Conservation (phyloP, 2,797 vertebrate genomes). For the Enteromius treurensis region DNA sequence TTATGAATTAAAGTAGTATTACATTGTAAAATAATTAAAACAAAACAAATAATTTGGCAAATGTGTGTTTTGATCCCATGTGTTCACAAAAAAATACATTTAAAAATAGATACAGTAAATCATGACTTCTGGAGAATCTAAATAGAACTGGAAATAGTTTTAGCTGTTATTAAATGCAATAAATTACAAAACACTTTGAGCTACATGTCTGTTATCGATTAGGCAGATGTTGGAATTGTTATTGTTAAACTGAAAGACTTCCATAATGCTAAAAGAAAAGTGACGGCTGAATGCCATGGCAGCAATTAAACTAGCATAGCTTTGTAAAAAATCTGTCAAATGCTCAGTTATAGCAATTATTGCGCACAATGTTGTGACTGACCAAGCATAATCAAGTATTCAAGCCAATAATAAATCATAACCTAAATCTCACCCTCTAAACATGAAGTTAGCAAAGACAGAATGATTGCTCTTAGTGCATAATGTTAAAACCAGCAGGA, state of each 20-base stretch:
- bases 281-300: background rate
- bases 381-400: background rate
- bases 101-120: too few species aligned
- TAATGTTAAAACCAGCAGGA: slow-evolving; percentile 5
- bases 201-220: background rate
- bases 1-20: background rate
- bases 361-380: background rate
- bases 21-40: background rate
- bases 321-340: background rate
- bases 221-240: background rate
- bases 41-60: background rate
- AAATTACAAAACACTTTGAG: background rate
- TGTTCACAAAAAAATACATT: background rate
- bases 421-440: background rate
- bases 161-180: background rate
- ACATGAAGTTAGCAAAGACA: background rate
- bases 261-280: background rate
- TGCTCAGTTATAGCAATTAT: background rate
- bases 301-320: background rate
- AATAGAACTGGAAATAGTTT: background rate
- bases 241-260: background rate
- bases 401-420: background rate
- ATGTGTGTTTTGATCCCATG: background rate
- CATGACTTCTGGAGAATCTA: background rate
- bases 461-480: background rate